These are phyloP conservation scores for Malachius bipustulatus DNA, from an alignment of 2,888 invertebrate species.

Conservation along the genomic window DNA sequence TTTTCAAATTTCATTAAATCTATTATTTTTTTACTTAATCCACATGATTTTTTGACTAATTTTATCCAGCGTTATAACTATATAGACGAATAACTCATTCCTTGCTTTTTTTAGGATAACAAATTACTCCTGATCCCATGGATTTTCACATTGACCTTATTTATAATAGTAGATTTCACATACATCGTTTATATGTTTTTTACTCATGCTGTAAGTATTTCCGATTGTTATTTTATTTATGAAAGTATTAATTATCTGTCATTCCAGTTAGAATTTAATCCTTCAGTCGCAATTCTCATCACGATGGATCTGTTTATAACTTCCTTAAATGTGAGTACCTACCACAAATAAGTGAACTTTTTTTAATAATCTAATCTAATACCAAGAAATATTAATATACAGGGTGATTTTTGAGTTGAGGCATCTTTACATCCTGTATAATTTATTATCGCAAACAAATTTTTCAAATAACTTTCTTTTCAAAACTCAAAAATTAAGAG, in stretches of 20 bases:
- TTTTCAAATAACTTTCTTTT: too few species aligned
- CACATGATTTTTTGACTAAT: too few species aligned
- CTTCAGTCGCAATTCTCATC: conserved; percentile 61
- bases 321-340: conserved; percentile 68
- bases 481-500: too few species aligned
- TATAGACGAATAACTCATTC: conserved; percentile 2
- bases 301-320: conserved; percentile 68
- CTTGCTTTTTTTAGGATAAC: conserved; percentile 49
- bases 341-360: too few species aligned
- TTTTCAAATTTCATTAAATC: too few species aligned
- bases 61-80: too few species aligned
- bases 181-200: conserved; percentile 55
- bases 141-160: conserved; percentile 54
- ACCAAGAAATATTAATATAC: too few species aligned
- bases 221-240: background rate
- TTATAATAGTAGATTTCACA: conserved; percentile 52
- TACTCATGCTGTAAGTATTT: conserved; percentile 48
- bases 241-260: conserved; percentile 19
- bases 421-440: too few species aligned
- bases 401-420: too few species aligned
- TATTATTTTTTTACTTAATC: too few species aligned
- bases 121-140: conserved; percentile 62
- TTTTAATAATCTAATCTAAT: too few species aligned
- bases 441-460: too few species aligned
- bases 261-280: conserved; percentile 60